Evolutionary conservation across 1,140 invertebrate genomes (phyloP), one percentile per base, ranked within the genome.

Genomic region (Trichogramma pretiosum): DNA sequence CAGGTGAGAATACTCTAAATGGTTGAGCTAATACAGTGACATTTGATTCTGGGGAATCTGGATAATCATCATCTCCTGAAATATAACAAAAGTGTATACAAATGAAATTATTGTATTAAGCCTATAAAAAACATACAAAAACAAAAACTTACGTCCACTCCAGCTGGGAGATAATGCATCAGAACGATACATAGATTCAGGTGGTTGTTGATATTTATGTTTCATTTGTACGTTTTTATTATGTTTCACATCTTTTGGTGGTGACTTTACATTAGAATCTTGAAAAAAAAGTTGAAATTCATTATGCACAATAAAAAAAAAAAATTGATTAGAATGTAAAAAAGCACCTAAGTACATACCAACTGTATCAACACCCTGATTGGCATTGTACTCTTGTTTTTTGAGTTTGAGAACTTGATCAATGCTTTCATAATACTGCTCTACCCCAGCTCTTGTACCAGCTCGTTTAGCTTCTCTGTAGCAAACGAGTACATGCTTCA

Each of bases 1-100:
- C 67, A 22, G 70, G 67, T 8, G 69, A 73, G 41, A 72, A 58
- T 10, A 67, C 55, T 35, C 64, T 60, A 24, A 55, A 64, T 0
- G 69, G 66, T 14, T 62, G 61, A 26, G 65, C 62, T 37, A 73
- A 56, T 35, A 73, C 62, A 11, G 70, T 72, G 54, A 70, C 69
- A 47, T 69, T 69, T 0, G 70, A 73, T 45, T 73, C 70, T 2
- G 70, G 68, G n/a, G 70, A 72, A 50, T 73, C 70, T 13, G 67
- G 69, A 57, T 67, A 72, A 11, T 72, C 65, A 19, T 65, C 62
- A 19, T 68, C 65, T 58, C 59, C 68, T 72, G 30, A 10, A 59
- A 59, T 35, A 10, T 7, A 39, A 39, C 8, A 48, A 32, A 21
- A 22, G 14, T n/a, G 1, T n/a, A 7, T 22, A 39, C 39, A 32